Evolutionary conservation across 2,888 invertebrate genomes (phyloP).

Genomic region (Lasiommata megera): DNA sequence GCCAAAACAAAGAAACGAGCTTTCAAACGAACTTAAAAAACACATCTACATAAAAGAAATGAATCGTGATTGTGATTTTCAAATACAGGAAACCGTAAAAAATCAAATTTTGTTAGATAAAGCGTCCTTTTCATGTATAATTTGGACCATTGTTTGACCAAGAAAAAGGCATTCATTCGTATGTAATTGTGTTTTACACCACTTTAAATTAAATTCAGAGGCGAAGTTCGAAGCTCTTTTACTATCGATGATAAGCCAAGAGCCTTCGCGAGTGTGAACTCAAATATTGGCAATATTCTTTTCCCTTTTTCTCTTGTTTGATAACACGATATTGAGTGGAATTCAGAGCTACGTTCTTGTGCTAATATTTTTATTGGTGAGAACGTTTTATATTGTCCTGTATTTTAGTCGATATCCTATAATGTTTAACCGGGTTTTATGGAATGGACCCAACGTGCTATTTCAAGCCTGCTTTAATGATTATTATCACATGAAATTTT

Average conservation of each 20-base stretch:
- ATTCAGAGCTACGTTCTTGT: neutral
- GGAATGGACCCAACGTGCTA: too few relatives aligned
- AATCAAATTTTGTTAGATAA: neutral
- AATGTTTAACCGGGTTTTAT: too few relatives aligned
- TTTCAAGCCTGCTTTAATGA: too few relatives aligned
- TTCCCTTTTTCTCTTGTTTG: neutral
- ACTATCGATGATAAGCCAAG: neutral
- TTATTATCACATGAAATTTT: too few relatives aligned
- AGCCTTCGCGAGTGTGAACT: neutral
- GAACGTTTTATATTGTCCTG: neutral
- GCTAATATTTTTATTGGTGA: neutral
- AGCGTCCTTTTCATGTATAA: neutral
- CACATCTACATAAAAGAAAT: too few relatives aligned
- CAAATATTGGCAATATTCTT: neutral
- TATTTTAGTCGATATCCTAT: too few relatives aligned
- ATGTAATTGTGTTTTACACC: neutral
- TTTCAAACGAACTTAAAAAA: too few relatives aligned
- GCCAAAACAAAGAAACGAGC: too few relatives aligned
- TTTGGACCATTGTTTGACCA: neutral
- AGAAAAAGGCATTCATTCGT: neutral
- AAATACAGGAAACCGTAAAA: neutral
- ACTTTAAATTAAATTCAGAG: neutral
- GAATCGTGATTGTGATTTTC: too few relatives aligned
- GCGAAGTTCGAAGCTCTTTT: neutral
- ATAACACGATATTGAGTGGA: neutral